Conservation (phyloP, 2,113 vertebrate species). For the Lanius collurio region DNA sequence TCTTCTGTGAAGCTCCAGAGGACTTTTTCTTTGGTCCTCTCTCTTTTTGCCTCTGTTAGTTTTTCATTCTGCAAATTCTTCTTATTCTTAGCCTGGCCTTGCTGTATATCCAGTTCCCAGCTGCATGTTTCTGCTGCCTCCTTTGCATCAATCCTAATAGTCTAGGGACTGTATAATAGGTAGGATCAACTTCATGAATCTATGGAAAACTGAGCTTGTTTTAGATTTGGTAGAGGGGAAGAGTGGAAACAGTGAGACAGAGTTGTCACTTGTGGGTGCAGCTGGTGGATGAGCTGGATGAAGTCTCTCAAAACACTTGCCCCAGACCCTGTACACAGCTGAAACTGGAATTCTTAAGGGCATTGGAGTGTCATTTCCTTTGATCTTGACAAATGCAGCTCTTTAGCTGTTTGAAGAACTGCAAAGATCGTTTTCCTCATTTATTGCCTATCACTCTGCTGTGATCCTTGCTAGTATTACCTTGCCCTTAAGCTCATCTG, state of each 20-base stretch:
- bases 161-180: not conserved
- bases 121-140: not conserved
- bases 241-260: not conserved
- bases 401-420: not conserved
- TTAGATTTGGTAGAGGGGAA: not conserved
- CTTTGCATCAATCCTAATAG: not conserved
- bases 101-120: not conserved
- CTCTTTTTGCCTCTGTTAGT: not conserved
- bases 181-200: not conserved
- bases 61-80: not conserved
- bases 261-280: not conserved
- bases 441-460: not conserved
- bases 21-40: not conserved
- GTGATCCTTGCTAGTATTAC: not conserved
- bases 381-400: not conserved
- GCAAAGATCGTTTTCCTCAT: not conserved
- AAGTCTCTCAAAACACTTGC: not conserved
- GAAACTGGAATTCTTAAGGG: not conserved
- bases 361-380: not conserved
- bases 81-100: not conserved
- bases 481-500: not conserved
- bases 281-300: not conserved
- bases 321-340: not conserved
- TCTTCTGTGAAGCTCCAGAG: not conserved
- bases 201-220: not conserved